phyloP scores from a whole-genome alignment of 2,113 vertebrate genomes.

The Sciurus niger region DNA sequence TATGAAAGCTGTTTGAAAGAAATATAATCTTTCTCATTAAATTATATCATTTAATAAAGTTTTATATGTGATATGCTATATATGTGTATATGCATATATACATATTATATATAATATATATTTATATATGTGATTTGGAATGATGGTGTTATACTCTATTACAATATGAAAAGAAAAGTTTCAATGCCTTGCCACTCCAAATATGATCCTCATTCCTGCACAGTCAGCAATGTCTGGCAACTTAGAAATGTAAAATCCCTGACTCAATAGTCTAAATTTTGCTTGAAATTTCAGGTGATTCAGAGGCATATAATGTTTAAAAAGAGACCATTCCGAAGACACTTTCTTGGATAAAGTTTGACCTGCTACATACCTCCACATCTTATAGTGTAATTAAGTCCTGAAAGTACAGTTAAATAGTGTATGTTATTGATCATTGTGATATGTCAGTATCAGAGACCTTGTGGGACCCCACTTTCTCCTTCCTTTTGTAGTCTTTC shows the following conservation, averaged over 20 bases:
- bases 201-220: not conserved
- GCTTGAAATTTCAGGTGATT: not conserved
- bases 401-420: not conserved
- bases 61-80: not conserved
- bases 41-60: not conserved
- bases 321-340: not conserved
- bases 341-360: not conserved
- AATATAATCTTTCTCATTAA: not conserved
- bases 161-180: not conserved
- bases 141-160: not conserved
- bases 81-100: not conserved
- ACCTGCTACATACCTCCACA: not conserved
- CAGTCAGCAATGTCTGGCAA: not conserved
- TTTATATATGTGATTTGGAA: not conserved
- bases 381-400: not conserved
- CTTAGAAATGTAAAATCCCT: not conserved
- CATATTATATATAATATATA: not conserved
- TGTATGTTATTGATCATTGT: not conserved
- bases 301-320: not conserved
- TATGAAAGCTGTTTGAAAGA: not conserved
- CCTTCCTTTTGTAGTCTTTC: not conserved
- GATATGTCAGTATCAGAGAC: not conserved
- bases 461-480: not conserved
- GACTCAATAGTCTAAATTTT: not conserved
- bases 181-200: not conserved